Conservation (phyloP, 2,888 invertebrate genomes). For the Callosobruchus maculatus region DNA sequence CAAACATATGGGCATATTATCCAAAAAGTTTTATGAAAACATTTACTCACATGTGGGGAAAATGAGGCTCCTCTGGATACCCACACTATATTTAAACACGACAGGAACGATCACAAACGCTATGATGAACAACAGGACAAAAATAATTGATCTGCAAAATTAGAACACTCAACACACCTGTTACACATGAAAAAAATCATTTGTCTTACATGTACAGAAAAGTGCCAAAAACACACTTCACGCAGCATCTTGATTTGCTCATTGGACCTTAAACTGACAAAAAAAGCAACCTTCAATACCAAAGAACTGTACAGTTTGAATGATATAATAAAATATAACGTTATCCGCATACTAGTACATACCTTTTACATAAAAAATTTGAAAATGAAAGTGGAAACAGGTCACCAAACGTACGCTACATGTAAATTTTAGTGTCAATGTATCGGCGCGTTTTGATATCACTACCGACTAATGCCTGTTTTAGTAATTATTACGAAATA, state of each 20-base stretch:
- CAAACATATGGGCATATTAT: not conserved
- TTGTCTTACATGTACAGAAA: slow-evolving; percentile 24
- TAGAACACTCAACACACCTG: slow-evolving; percentile 3
- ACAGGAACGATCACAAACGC: slow-evolving; percentile 67
- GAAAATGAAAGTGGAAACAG: not conserved
- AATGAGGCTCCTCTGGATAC: slow-evolving; percentile 63
- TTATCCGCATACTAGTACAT: not conserved
- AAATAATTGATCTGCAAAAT: slow-evolving; percentile 27
- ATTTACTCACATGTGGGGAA: slow-evolving; percentile 69
- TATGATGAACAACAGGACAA: slow-evolving; percentile 52
- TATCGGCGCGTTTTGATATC: not conserved
- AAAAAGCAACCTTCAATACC: not conserved
- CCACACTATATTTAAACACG: slow-evolving; percentile 68
- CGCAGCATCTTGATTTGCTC: slow-evolving; percentile 17
- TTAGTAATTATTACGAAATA: not conserved
- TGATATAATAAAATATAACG: not conserved
- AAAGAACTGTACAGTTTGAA: not conserved
- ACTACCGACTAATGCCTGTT: not conserved
- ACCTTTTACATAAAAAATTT: not conserved
- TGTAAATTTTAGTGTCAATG: not conserved
- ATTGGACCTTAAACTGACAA: slow-evolving; percentile 3
- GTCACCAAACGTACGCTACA: not conserved
- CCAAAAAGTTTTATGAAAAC: not conserved
- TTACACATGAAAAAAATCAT: not conserved
- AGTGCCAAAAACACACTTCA: slow-evolving; percentile 21